Evolutionary conservation across 2,797 vertebrate species (phyloP).

Genomic region (Salmo trutta): DNA sequence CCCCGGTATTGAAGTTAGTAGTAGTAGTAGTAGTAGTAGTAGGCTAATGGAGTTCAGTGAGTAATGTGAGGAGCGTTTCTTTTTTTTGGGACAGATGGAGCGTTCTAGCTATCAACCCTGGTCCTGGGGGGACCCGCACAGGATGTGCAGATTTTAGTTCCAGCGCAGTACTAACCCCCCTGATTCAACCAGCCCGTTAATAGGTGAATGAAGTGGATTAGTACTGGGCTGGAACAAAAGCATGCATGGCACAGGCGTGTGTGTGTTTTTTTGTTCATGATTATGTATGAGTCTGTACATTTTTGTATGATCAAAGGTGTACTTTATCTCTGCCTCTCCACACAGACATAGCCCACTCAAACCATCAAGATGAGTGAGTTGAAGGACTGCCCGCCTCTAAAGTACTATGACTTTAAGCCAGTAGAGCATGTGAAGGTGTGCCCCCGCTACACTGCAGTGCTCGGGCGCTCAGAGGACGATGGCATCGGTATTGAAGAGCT

Average conservation of each 20-base stretch:
- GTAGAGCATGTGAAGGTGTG: constrained; percentile 96
- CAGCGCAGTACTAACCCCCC: background rate
- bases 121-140: no score
- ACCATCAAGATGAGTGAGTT: constrained; percentile 88
- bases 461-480: constrained; percentile 94
- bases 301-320: background rate
- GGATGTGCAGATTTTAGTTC: no score
- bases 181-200: background rate
- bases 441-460: constrained; percentile 93
- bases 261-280: background rate
- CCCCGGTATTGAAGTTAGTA: background rate
- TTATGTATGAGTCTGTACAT: background rate
- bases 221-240: background rate
- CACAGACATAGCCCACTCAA: constrained; percentile 18
- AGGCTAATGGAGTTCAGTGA: background rate
- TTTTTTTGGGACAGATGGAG: background rate
- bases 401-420: constrained; percentile 98
- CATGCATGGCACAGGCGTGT: background rate
- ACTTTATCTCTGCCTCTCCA: background rate
- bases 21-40: background rate
- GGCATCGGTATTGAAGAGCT: constrained; percentile 97
- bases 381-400: constrained; percentile 94
- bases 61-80: background rate
- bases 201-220: background rate
- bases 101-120: background rate